Evolutionary conservation across 2,113 vertebrate genomes (phyloP), one percentile per base, ranked within the genome.

Genomic region (Brienomyrus longianalis): DNA sequence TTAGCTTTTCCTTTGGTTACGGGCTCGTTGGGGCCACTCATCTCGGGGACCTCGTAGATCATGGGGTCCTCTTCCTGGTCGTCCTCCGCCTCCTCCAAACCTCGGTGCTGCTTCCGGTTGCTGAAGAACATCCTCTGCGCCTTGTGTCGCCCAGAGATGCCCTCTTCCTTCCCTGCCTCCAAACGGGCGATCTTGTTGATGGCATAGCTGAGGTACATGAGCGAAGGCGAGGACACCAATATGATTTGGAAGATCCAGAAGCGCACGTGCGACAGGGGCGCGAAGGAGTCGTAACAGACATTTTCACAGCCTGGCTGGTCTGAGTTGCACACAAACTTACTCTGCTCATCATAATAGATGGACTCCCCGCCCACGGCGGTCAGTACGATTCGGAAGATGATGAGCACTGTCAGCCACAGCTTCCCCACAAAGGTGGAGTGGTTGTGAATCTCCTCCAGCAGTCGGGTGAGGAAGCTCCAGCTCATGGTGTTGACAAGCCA

Each of bases 201-300:
- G 0, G 98, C 98, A 0, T 98, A 99, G 91, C 97, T 97, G 5
- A 99, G 92, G 89, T 99, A 99, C 95, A 99, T 96, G 85, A 99
- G 96, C 0, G 97, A 98, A 0, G 98, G 98, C 0, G 97, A 97
- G 45, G 98, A 96, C 50, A 99, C 95, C 7, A 98, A 93, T 8
- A 99, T 98, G 92, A 98, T 98, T 94, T 99, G 98, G 92, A 99
- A 98, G 1, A 99, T 97, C 98, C 98, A 99, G 92, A 99, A 99
- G 85, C 98, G 96, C 59, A 98, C 97, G 0, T 99, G 98, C 0
- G 98, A 99, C 23, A 99, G 97, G 0, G 98, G 98, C 0, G 98
- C 97, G 0, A 99, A 99, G 88, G 97, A 94, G 0, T 99, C 96
- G 0, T 99, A 99, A 93, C 98, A 99, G 56, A 99, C 97, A 0